A percentile compares a stretch with the other conserved stretches of the same genome.
Evolutionary conservation across 2,113 vertebrate species (phyloP).

Genomic region (Danionella cerebrum): DNA sequence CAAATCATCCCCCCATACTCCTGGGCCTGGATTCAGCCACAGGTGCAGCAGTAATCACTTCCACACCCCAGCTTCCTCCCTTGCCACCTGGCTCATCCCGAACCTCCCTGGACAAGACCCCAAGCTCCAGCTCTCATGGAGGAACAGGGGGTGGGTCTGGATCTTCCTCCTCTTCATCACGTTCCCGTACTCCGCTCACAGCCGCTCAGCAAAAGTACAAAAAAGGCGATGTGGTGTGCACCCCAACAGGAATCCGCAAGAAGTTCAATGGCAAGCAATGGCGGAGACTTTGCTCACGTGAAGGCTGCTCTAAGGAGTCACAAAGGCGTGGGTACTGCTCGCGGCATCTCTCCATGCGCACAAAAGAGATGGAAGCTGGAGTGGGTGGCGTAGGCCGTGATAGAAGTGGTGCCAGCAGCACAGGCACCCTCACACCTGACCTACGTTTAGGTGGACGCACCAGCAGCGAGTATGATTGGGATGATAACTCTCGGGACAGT

Average conservation of each 20-base stretch:
- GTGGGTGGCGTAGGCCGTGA: slow-evolving; percentile 71
- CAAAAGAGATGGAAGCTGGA: slow-evolving; percentile 88
- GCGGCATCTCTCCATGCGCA: slow-evolving; percentile 88
- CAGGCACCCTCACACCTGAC: slow-evolving; percentile 67
- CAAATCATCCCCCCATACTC: slow-evolving; percentile 51
- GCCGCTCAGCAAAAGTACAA: slow-evolving; percentile 89
- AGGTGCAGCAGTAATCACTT: slow-evolving; percentile 48
- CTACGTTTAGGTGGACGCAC: slow-evolving; percentile 58
- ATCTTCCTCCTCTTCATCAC: slow-evolving; percentile 63
- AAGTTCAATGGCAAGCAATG: slow-evolving; percentile 94
- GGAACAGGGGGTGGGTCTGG: slow-evolving; percentile 51
- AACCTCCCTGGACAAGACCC: slow-evolving; percentile 53
- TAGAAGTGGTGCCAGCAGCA: slow-evolving; percentile 70
- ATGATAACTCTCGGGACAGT: slow-evolving; percentile 79
- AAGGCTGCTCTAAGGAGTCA: slow-evolving; percentile 89
- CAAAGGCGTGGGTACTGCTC: slow-evolving; percentile 88
- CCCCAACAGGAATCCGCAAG: slow-evolving; percentile 85
- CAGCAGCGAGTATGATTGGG: slow-evolving; percentile 86
- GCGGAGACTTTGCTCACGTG: slow-evolving; percentile 82
- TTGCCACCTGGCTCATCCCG: slow-evolving; percentile 59
- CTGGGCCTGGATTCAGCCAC: slow-evolving; percentile 55
- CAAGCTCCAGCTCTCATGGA: slow-evolving; percentile 40
- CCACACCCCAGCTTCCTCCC: slow-evolving; percentile 58
- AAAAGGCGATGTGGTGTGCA: slow-evolving; percentile 89
- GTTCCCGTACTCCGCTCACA: slow-evolving; percentile 78